These are phyloP conservation scores for Eulemur coronatus DNA, from an alignment of 2,797 vertebrate genomes.

Conservation along the genomic window DNA sequence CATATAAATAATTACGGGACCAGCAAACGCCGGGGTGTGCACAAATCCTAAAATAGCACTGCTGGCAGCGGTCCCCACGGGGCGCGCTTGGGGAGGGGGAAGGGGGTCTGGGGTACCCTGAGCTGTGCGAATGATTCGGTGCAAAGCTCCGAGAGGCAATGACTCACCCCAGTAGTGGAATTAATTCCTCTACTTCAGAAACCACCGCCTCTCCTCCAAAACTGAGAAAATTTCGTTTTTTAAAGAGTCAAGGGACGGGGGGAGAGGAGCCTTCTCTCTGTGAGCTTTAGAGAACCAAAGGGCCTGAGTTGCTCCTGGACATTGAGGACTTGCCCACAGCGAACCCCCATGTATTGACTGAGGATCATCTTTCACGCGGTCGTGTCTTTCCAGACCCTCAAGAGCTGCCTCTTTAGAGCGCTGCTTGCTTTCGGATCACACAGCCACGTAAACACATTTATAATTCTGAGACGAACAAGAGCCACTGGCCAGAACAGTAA, in stretches of 20 bases:
- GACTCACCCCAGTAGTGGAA: not conserved
- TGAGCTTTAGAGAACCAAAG: not conserved
- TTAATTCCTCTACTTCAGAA: not conserved
- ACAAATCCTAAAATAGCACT: not conserved
- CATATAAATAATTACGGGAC: not conserved
- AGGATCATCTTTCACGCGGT: not conserved
- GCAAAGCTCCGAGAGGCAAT: not conserved
- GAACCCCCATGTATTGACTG: accelerated
- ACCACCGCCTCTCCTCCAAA: not conserved
- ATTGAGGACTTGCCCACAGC: not conserved
- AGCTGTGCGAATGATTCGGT: not conserved
- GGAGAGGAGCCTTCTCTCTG: accelerated
- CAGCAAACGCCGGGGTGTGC: accelerated
- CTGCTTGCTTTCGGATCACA: not conserved
- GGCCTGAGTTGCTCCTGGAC: not conserved
- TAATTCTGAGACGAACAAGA: not conserved
- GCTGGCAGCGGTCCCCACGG: accelerated
- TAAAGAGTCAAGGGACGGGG: not conserved
- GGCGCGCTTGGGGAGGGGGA: not conserved
- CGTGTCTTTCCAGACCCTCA: not conserved
- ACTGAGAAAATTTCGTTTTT: not conserved
- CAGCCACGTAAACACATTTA: not conserved
- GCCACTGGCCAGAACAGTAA: not conserved
- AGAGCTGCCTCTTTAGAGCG: not conserved
- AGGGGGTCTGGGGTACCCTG: not conserved